Evolutionary conservation across 2,113 vertebrate species (phyloP), one percentile per base, ranked within the genome.

Genomic region (Globicephala melas): DNA sequence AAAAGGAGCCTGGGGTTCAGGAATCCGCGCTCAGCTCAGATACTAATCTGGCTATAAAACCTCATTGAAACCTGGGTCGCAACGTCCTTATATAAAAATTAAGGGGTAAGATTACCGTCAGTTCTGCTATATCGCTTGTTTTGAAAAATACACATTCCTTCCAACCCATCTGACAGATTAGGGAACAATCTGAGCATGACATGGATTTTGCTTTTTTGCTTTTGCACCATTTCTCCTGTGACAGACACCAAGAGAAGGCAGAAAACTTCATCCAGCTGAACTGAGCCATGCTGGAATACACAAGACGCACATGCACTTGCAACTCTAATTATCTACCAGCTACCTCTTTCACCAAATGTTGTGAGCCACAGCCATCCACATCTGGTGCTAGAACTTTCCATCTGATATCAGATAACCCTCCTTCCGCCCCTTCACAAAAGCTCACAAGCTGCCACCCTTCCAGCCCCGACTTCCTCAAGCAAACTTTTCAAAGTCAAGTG

Each of bases 121-220:
- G 15, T 65, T 94, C 74, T 76, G 38, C 26, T 68, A 36, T 63
- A 81, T 10, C n/a, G 5, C 63, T 53, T 95, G 77, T 50, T 96
- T 76, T 96, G 53, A 58, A 93, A 91, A 92, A 67, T 47, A 36
- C 11, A 92, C 73, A 33, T 79, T 74, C 28, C 55, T 86, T 95
- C 67, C 74, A 82, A 73, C 2, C 8, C 31, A 63, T 65, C 0
- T 68, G 53, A 67, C 79, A 73, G 11, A 38, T 50, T 25, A 70
- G 74, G 38, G 71, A 80, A 84, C 53, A 85, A 65, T 50, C 50
- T 74, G 60, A 62, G 41, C 28, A 44, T 41, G 31, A 70, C 20
- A 80, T 60, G 13, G 82, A 74, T 62, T 87, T 87, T 6, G 23
- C 11, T 33, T 86, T 41, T 86, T 68, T 70, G 58, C 47, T 62